Percentiles rank a stretch among this genome's conserved stretches.
phyloP scores from a whole-genome alignment of 2,113 vertebrate species.

The Dasypus novemcinctus region DNA sequence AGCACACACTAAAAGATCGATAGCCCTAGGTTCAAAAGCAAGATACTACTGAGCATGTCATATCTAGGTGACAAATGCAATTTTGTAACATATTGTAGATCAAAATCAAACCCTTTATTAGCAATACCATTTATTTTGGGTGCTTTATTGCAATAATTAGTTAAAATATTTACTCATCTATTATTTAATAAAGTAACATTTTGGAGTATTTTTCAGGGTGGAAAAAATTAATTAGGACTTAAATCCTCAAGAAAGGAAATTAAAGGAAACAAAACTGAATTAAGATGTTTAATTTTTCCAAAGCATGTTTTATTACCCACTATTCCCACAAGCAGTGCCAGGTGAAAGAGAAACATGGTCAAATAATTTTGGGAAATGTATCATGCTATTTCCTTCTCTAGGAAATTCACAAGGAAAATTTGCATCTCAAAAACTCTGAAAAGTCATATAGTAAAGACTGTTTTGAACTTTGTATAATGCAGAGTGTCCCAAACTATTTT shows the following conservation, averaged over 20 bases:
- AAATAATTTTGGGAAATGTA: constrained; percentile 25
- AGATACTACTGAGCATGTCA: neutral
- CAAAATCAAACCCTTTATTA: neutral
- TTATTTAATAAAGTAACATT: constrained; percentile 6
- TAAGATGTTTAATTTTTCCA: constrained; percentile 25
- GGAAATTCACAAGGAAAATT: neutral
- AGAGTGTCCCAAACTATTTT: neutral
- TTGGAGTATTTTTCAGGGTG: neutral
- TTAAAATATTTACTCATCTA: neutral
- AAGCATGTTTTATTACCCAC: neutral
- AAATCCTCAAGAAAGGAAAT: constrained; percentile 34
- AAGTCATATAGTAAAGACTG: neutral
- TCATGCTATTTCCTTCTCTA: neutral
- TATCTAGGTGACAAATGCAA: neutral
- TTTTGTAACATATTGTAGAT: neutral
- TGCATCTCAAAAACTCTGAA: too few relatives aligned
- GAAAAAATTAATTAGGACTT: constrained; percentile 14
- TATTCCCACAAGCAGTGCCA: neutral
- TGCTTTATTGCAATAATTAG: neutral
- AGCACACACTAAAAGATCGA: neutral
- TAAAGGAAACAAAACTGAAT: constrained; percentile 31
- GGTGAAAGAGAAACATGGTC: neutral
- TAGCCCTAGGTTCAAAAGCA: constrained; percentile 28
- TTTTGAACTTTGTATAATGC: constrained; percentile 22
- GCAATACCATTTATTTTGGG: neutral